Conservation (phyloP, 2,113 vertebrate species). For the Mus pahari region DNA sequence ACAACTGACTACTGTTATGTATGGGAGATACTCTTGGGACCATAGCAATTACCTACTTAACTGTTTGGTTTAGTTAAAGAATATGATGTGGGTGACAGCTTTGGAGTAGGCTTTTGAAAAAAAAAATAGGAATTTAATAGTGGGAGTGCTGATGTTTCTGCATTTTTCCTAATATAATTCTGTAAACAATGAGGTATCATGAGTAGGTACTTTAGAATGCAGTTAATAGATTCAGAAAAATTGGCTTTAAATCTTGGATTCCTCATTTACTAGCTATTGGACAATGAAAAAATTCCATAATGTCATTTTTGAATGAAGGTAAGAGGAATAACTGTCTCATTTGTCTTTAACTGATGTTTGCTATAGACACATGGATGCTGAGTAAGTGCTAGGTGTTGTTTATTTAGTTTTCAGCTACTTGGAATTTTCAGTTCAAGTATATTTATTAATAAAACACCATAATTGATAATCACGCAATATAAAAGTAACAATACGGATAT, state of each 20-base stretch:
- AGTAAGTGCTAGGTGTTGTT: background rate
- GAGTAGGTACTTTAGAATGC: background rate
- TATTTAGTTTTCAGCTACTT: background rate
- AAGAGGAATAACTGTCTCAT: background rate
- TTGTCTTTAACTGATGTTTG: background rate
- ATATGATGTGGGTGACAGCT: background rate
- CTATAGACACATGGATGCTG: background rate
- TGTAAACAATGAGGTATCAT: background rate
- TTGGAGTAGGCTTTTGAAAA: background rate
- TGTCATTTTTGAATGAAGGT: background rate
- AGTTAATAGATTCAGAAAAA: background rate
- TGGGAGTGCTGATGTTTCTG: background rate
- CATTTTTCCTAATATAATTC: background rate
- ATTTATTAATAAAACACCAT: background rate
- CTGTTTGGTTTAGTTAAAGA: background rate
- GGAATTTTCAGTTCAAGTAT: background rate
- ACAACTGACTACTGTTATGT: background rate
- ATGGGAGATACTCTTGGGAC: background rate
- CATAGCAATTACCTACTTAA: background rate
- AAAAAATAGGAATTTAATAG: background rate
- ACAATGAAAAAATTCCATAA: background rate
- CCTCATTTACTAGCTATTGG: background rate
- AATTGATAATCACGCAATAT: background rate
- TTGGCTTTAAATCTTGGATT: background rate
- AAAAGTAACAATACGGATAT: background rate